These are phyloP conservation scores for Brenthis daphne DNA, from an alignment of 2,888 invertebrate genomes.

Conservation along the genomic window DNA sequence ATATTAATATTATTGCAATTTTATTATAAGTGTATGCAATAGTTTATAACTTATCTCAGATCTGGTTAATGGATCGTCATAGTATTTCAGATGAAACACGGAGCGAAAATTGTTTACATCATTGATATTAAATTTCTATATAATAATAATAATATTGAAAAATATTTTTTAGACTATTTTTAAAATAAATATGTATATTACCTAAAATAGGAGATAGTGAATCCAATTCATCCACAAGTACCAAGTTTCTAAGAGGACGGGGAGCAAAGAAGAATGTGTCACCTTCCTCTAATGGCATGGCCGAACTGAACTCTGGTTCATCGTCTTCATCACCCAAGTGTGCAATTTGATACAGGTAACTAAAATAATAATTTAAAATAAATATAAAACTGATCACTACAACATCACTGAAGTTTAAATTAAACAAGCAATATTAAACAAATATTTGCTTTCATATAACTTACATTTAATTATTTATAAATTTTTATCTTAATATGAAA, in stretches of 20 bases:
- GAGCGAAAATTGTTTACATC: constrained; percentile 74
- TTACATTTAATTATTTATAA: no score
- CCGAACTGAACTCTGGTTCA: constrained; percentile 98
- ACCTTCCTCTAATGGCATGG: constrained; percentile 98
- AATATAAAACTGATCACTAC: neutral
- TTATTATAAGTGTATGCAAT: neutral
- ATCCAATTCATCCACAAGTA: constrained; percentile 98
- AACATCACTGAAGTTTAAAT: no score
- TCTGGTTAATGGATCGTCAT: constrained; percentile 80
- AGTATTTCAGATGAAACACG: constrained; percentile 84
- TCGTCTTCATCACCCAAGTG: constrained; percentile 99
- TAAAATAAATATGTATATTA: constrained; percentile 49
- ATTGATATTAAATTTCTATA: constrained; percentile 33
- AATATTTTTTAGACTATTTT: constrained; percentile 42
- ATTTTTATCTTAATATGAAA: no score
- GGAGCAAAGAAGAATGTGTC: constrained; percentile 99
- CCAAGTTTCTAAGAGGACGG: constrained; percentile 94
- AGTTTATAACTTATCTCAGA: constrained; percentile 55
- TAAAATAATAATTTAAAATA: constrained; percentile 63
- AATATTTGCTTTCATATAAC: no score
- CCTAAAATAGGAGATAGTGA: constrained; percentile 96
- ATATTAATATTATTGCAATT: constrained; percentile 13
- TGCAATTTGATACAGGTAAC: constrained; percentile 99
- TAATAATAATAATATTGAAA: no score
- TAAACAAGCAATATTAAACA: no score